A percentile compares a stretch with the other conserved stretches of the same genome.
Evolutionary conservation across 1,140 invertebrate genomes (phyloP).

Genomic region (Marisa cornuarietis): DNA sequence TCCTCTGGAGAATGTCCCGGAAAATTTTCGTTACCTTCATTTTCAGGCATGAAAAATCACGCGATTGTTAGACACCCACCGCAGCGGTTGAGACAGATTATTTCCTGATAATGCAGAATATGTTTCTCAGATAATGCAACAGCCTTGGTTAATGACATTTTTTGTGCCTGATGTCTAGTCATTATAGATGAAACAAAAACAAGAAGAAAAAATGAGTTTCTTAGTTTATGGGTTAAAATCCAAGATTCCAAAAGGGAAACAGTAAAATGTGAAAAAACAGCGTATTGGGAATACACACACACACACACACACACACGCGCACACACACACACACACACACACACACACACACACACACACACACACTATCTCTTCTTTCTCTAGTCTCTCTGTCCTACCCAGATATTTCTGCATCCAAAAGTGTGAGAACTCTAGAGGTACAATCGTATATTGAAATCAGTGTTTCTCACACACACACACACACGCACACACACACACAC

Average conservation of each 20-base stretch:
- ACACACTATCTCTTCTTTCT: not conserved
- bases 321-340: conserved; percentile 6
- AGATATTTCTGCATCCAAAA: not conserved
- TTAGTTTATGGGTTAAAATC: not conserved
- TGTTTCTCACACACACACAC: no score
- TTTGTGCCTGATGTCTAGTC: not conserved
- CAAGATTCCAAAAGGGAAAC: not conserved
- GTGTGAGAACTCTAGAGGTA: not conserved
- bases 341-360: not conserved
- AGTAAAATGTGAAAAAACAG: not conserved
- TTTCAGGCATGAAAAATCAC: no score
- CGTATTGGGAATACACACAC: no score
- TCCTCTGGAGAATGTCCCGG: no score
- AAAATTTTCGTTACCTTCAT: no score
- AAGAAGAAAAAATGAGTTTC: not conserved
- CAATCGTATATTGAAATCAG: no score
- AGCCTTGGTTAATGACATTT: not conserved
- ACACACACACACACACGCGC: conserved; percentile 8
- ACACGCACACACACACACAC: conserved; percentile 2
- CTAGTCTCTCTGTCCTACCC: no score
- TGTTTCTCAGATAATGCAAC: no score
- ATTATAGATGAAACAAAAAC: not conserved
- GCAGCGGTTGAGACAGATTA: no score
- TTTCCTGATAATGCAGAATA: no score
- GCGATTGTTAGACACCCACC: no score